Conservation (phyloP, 2,888 invertebrate genomes). For the Linnaemya vulpina region DNA sequence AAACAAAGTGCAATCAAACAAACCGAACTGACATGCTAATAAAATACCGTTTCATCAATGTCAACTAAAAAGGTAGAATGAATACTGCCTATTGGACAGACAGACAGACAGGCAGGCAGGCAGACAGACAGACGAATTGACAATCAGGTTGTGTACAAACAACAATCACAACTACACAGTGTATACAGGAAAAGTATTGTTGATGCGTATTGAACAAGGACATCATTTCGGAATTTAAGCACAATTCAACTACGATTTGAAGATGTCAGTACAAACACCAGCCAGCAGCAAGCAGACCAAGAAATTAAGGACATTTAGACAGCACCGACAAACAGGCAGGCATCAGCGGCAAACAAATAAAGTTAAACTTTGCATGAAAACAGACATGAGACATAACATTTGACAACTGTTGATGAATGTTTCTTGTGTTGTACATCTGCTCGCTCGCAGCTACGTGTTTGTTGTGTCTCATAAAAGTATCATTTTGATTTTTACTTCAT, state of each 20-base stretch:
- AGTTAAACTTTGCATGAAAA: slow-evolving; percentile 22
- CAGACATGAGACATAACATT: slow-evolving; percentile 64
- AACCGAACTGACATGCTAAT: slow-evolving; percentile 57
- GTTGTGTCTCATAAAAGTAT: not conserved
- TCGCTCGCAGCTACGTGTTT: not conserved
- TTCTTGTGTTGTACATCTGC: slow-evolving; percentile 8
- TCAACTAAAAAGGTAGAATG: slow-evolving; percentile 39
- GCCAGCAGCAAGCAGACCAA: slow-evolving; percentile 34
- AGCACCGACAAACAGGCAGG: slow-evolving; percentile 42
- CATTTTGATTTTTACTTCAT: not conserved
- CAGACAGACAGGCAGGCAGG: not conserved
- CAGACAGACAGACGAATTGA: not conserved
- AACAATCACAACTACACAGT: slow-evolving; percentile 13
- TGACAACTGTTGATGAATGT: slow-evolving; percentile 67
- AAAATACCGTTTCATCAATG: slow-evolving; percentile 67
- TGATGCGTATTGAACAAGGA: slow-evolving; percentile 52
- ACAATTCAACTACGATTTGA: slow-evolving; percentile 52
- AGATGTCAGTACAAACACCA: slow-evolving; percentile 43
- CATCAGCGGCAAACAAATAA: slow-evolving; percentile 29
- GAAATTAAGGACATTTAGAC: slow-evolving; percentile 57
- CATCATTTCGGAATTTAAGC: slow-evolving; percentile 46
- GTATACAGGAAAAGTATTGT: slow-evolving; percentile 22
- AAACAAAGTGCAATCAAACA: slow-evolving; percentile 12
- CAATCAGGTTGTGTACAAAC: slow-evolving; percentile 23
- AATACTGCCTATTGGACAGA: slow-evolving; percentile 1